Percentiles rank a stretch among this genome's conserved stretches.
Evolutionary conservation across 2,113 vertebrate species (phyloP).

Genomic region (Bos javanicus): DNA sequence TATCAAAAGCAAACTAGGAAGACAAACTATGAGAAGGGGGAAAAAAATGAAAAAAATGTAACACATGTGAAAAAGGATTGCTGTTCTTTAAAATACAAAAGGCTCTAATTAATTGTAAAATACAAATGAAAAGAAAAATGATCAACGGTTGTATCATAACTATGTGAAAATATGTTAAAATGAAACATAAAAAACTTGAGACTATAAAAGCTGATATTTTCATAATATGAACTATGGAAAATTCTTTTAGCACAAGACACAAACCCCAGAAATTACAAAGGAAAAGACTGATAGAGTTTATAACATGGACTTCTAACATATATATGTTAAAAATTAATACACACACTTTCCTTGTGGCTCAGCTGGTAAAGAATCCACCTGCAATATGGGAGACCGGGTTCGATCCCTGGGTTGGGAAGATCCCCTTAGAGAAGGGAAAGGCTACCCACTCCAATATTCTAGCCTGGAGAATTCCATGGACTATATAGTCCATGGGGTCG

Average conservation of each 20-base stretch:
- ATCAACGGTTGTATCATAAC: background rate
- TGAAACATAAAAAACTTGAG: background rate
- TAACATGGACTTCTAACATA: background rate
- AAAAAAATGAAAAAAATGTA: background rate
- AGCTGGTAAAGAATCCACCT: background rate
- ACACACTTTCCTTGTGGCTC: background rate
- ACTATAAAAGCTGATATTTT: background rate
- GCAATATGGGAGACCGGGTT: background rate
- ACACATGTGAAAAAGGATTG: background rate
- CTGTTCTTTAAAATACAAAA: background rate
- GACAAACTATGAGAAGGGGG: background rate
- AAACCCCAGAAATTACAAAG: slow-evolving; percentile 8
- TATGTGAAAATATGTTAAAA: background rate
- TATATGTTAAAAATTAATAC: background rate
- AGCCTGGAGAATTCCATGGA: background rate
- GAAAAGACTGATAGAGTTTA: background rate
- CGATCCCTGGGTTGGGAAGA: background rate
- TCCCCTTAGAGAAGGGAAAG: background rate
- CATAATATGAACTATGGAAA: background rate
- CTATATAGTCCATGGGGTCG: background rate
- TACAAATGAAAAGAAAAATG: background rate
- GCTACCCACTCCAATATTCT: background rate
- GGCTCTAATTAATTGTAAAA: background rate
- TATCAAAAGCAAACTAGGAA: background rate
- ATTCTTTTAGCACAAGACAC: background rate